Base-by-base conservation (phyloP, 2,888 invertebrate genomes). In the Conchocele bisecta region DNA sequence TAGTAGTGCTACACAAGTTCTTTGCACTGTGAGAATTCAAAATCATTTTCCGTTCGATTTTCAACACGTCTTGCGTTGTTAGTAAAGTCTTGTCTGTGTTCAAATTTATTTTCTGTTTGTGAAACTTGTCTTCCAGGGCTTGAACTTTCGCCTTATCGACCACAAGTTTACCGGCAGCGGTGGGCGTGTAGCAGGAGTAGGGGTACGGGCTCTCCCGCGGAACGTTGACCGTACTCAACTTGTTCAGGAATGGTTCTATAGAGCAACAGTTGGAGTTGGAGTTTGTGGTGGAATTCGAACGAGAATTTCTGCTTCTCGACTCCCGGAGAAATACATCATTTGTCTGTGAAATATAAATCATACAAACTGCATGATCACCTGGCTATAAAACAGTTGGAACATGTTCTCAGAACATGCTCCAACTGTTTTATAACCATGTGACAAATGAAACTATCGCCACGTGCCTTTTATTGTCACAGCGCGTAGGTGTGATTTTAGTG, bases 181-280 rank as follows among this genome's bases (percentile, higher is more conserved):
- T 67, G 0, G 79, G 79, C 6, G 76, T 65, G 15, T 75, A 20
- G 37, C 79, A 77, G 4, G 48, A 46, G 46, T 66, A 77, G 11
- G 76, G 79, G 35, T 80, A 80, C 2, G 71, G 79, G 51, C 66
- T 69, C 42, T 57, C 61, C 1, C 51, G 54, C 13, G 28, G 53
- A 22, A 51, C 71, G 24, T 71, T 69, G 33, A 74, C 81, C 22
- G 67, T 66, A 17, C 70, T 53, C 58, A 80, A 60, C 33, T 74
- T 73, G 15, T 58, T 46, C 9, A 83, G 39, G 54, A 80, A 79
- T 3, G 71, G 53, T 24, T 82, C 78, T 35, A 83, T 69, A 1
- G 76, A 75, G 28, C 41, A 51, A 29, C 50, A 17, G 31, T 31
- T 50, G 29, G 60, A 42, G 17, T 33, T 29, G 5, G 57, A 44